Evolutionary conservation across 2,113 vertebrate genomes (phyloP).

Genomic region (Phyllostomus discolor): DNA sequence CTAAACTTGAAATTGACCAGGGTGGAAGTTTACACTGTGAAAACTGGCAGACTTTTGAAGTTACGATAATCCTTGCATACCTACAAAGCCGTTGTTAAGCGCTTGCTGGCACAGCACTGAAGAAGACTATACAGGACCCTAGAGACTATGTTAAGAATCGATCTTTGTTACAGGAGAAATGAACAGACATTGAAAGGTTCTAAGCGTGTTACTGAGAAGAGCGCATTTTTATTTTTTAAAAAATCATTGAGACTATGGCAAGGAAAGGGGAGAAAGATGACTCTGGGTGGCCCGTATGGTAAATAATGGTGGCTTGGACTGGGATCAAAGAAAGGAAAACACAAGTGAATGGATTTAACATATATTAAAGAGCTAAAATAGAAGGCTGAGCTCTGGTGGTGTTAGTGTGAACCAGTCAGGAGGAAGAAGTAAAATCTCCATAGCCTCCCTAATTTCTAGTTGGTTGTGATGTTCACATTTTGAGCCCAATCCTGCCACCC

Average conservation of each 20-base stretch:
- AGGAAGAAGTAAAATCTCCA: neutral
- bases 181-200: neutral
- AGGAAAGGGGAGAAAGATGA: neutral
- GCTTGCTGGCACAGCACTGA: neutral
- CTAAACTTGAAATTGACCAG: neutral
- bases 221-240: neutral
- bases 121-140: neutral
- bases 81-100: neutral
- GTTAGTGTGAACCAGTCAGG: neutral
- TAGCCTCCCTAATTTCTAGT: neutral
- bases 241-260: neutral
- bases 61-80: neutral
- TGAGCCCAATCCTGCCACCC: neutral
- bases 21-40: neutral
- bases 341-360: neutral
- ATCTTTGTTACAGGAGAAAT: neutral
- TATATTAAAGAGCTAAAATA: neutral
- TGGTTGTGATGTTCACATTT: neutral
- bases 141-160: neutral
- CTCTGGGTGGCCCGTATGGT: neutral
- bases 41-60: neutral
- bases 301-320: neutral
- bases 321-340: neutral
- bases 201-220: neutral
- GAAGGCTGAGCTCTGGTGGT: neutral